Base-by-base conservation (phyloP, 2,888 invertebrate genomes). In the Ochlodes sylvanus region DNA sequence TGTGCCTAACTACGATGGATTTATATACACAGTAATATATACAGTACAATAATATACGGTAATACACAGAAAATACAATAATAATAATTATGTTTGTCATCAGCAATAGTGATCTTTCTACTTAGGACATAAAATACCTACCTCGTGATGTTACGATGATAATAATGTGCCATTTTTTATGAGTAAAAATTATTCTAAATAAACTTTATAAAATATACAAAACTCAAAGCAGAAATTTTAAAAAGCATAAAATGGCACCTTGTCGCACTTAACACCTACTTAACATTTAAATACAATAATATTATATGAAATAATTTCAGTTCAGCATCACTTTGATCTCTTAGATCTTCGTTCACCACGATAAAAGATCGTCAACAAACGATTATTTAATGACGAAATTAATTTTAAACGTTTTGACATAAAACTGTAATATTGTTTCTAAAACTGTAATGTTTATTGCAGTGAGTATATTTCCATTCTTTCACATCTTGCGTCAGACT, bases 321-420 rank as follows among this genome's bases (percentile, higher is more conserved):
- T 10, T 61, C 21, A 0, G n/a, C 14, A 14, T 41, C 41, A 19
- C 62, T 62, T 62, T 62, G 62, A 62, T 62, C 62, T 54, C 17
- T 2, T n/a, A 62, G 10, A 17, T 7, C 38, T 19, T 19, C 21
- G n/a, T 38, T 44, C 21, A 19, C 10, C 4, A 44, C 41, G 41
- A 7, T 27, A n/a, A 34, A 47, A 50, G n/a, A 21, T 41, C 14
- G 34, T 6, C 61, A 54, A 21, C 62, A 62, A 54, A 62, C 52
- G 21, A 54, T 41, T 14, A 41, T 41, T 52, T 62, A n/a, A 41
- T 54, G 52, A 41, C 5, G 15, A 21, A 41, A 41, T 61, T n/a
- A 19, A 54, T 54, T 7, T 19, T 54, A 38, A 38, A 50, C 19
- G 19, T 62, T 50, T 62, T 62, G 38, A 62, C 21, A 47, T 17